Conservation (phyloP, 2,797 vertebrate species). For the Bovichtus diacanthus region DNA sequence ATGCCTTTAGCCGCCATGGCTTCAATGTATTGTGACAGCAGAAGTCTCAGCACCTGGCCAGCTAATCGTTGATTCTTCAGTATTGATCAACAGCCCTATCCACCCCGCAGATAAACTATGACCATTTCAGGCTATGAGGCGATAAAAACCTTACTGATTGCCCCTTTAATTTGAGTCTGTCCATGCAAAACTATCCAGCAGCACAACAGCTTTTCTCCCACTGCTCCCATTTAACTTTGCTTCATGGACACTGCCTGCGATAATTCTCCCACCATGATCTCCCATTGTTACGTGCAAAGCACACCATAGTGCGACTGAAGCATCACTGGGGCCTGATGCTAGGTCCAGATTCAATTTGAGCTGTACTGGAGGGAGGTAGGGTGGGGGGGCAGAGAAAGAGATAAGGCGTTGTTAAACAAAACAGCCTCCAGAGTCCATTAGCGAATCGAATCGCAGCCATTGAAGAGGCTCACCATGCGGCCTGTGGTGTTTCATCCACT, state of each 20-base stretch:
- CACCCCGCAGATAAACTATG: slow-evolving; percentile 3
- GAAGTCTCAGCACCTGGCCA: slow-evolving; percentile 6
- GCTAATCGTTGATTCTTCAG: slow-evolving; percentile 2
- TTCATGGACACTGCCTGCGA: slow-evolving; percentile 40
- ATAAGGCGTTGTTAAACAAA: slow-evolving; percentile 52
- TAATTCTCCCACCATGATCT: slow-evolving; percentile 40
- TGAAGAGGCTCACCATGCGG: slow-evolving; percentile 34
- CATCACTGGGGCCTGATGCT: slow-evolving; percentile 26
- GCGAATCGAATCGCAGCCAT: slow-evolving; percentile 34
- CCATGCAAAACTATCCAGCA: slow-evolving; percentile 15
- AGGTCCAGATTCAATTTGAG: slow-evolving; percentile 14
- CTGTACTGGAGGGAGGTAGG: slow-evolving; percentile 2
- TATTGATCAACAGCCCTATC: slow-evolving; percentile 7
- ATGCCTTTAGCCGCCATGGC: not conserved
- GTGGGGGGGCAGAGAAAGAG: not conserved
- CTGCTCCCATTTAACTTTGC: slow-evolving; percentile 29
- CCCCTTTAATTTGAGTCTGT: slow-evolving; percentile 18
- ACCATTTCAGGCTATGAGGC: not conserved
- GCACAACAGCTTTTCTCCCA: slow-evolving; percentile 23
- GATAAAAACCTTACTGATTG: slow-evolving; percentile 13
- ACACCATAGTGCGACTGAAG: slow-evolving; percentile 32
- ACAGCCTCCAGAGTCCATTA: slow-evolving; percentile 52
- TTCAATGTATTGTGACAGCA: not conserved
- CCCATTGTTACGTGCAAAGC: slow-evolving; percentile 35
- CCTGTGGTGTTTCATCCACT: slow-evolving; percentile 6